These are phyloP conservation scores for Brachyalestes nurse DNA, from an alignment of 2,797 vertebrate genomes.

Conservation along the genomic window DNA sequence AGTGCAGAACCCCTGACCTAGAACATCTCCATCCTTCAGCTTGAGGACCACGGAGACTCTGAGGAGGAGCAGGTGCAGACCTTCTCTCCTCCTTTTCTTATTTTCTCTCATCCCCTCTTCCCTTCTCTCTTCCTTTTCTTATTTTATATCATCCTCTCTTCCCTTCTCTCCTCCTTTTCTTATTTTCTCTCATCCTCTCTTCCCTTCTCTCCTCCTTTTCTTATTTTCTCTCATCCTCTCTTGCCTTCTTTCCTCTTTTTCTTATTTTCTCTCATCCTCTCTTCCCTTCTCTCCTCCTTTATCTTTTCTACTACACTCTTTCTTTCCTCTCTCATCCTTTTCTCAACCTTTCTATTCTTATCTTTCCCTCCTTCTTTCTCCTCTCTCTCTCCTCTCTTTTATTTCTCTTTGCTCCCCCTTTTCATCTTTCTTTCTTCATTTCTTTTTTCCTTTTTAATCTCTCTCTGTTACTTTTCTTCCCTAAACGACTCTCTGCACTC, in stretches of 20 bases:
- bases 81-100: not conserved
- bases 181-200: not conserved
- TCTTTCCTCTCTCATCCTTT: not conserved
- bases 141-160: not conserved
- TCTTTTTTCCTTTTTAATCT: not conserved
- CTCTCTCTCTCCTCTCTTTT: not conserved
- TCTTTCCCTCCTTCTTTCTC: not conserved
- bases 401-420: no score
- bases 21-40: conserved; percentile 46
- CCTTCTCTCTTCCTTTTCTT: not conserved
- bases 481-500: no score
- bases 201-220: not conserved
- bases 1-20: conserved; percentile 30
- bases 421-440: not conserved
- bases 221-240: not conserved
- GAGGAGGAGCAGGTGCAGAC: conserved; percentile 50
- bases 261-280: not conserved
- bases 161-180: not conserved
- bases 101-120: not conserved
- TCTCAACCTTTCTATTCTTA: not conserved
- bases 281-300: not conserved
- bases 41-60: conserved; percentile 35
- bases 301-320: no score
- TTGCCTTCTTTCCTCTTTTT: not conserved
- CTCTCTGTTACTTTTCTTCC: no score